These are phyloP conservation scores for Metellina segmentata DNA, from an alignment of 2,888 invertebrate species.

Conservation along the genomic window DNA sequence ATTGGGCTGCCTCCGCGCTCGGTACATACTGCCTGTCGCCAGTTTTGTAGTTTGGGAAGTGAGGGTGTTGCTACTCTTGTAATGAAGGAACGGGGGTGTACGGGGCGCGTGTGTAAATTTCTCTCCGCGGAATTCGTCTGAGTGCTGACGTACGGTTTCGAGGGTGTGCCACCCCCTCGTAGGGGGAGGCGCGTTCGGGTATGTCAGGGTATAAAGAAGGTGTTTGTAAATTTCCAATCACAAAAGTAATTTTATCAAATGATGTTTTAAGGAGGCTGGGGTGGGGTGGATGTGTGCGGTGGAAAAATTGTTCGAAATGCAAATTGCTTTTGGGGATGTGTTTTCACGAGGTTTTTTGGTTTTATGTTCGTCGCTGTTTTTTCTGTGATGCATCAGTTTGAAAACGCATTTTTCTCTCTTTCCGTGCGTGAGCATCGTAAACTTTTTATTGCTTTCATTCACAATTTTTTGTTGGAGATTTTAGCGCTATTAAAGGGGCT, in stretches of 20 bases:
- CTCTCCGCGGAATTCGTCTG: slow-evolving; percentile 67
- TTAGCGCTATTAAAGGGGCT: too few relatives aligned
- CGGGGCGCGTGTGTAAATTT: slow-evolving; percentile 53
- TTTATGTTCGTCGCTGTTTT: not conserved
- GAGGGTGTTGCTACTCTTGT: slow-evolving; percentile 36
- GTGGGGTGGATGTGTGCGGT: not conserved
- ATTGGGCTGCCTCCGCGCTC: not conserved
- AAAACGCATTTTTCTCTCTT: not conserved
- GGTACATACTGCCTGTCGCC: slow-evolving; percentile 48
- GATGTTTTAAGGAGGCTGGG: slow-evolving; percentile 27
- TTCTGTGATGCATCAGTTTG: not conserved
- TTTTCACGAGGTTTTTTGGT: not conserved
- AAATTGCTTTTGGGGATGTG: slow-evolving; percentile 16
- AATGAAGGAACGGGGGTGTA: slow-evolving; percentile 53
- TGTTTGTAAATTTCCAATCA: slow-evolving; percentile 76
- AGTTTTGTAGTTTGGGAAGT: slow-evolving; percentile 26
- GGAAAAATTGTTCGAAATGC: not conserved
- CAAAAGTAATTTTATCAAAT: slow-evolving; percentile 74
- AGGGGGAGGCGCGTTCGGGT: not conserved
- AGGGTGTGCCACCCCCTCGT: slow-evolving; percentile 1
- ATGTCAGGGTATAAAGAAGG: slow-evolving; percentile 62
- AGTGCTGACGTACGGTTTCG: slow-evolving; percentile 69
- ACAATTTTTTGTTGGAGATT: too few relatives aligned
- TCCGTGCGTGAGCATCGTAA: too few relatives aligned
- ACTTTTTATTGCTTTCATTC: too few relatives aligned